Evolutionary conservation across 2,888 invertebrate genomes (phyloP).

Genomic region (Rosalia funebris): DNA sequence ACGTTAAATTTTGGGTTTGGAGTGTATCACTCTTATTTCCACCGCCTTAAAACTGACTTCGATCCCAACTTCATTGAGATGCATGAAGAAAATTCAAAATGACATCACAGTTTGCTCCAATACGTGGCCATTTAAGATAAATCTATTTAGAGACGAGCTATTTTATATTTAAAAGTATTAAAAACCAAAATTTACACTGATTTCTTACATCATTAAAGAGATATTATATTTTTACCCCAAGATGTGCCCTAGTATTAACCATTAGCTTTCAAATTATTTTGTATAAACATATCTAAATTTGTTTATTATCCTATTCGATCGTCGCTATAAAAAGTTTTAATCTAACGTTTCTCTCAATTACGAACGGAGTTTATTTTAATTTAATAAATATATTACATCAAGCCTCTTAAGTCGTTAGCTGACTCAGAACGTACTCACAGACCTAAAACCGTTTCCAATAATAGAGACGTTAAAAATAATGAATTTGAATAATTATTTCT

Average conservation of each 20-base stretch:
- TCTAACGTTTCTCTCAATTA: background rate
- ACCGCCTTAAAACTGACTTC: no score
- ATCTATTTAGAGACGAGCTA: no score
- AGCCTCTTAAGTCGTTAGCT: conserved; percentile 1
- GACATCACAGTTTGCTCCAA: no score
- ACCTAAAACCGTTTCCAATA: conserved; percentile 30
- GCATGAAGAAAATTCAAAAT: no score
- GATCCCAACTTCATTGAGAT: no score
- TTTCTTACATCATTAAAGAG: no score
- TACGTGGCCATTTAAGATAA: no score
- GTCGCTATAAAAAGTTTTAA: background rate
- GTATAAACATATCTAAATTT: background rate
- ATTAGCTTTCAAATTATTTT: background rate
- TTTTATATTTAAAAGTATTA: background rate
- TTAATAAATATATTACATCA: conserved; percentile 6
- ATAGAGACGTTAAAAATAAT: conserved; percentile 42
- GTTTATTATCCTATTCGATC: background rate
- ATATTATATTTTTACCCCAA: background rate
- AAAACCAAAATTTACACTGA: no score
- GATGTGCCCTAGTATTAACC: background rate
- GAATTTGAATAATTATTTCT: conserved; percentile 41
- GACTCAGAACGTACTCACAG: background rate
- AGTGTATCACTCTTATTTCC: no score
- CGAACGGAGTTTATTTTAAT: conserved; percentile 5
- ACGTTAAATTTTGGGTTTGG: no score